A percentile compares a stretch with the other conserved stretches of the same genome.
Evolutionary conservation across 2,113 vertebrate species (phyloP).

Genomic region (Cyprinodon variegatus): DNA sequence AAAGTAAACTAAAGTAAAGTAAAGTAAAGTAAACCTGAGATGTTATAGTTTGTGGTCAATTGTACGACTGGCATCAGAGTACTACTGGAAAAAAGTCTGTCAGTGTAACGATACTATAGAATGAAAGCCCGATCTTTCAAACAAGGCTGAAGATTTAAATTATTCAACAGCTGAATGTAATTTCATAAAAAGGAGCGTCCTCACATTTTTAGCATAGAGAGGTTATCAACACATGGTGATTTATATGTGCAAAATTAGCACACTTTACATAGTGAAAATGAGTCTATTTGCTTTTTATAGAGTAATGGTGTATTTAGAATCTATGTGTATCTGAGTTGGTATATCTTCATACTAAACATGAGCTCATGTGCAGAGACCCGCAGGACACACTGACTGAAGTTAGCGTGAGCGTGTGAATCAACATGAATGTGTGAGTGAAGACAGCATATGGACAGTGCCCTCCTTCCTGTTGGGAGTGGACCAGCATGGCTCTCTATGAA

Average conservation of each 20-base stretch:
- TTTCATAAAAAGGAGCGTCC: background rate
- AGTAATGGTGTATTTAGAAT: background rate
- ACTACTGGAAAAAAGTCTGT: no score
- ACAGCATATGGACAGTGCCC: constrained; percentile 83
- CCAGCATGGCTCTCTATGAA: constrained; percentile 74
- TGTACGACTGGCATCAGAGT: no score
- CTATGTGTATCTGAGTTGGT: background rate
- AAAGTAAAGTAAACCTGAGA: no score
- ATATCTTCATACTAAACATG: background rate
- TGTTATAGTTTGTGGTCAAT: no score
- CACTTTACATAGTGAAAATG: background rate
- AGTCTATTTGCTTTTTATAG: background rate
- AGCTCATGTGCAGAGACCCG: constrained; percentile 37
- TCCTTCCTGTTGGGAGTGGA: constrained; percentile 81
- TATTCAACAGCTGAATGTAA: no score
- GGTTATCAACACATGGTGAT: background rate
- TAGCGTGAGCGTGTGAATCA: constrained; percentile 44
- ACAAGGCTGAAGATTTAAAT: no score
- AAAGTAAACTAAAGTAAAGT: no score
- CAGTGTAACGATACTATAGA: no score
- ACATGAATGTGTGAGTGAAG: constrained; percentile 66
- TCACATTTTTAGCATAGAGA: background rate
- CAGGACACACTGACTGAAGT: constrained; percentile 25
- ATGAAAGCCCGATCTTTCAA: no score
- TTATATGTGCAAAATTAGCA: background rate